Evolutionary conservation across 2,113 vertebrate species (phyloP).

Genomic region (Ceyx margarethae): DNA sequence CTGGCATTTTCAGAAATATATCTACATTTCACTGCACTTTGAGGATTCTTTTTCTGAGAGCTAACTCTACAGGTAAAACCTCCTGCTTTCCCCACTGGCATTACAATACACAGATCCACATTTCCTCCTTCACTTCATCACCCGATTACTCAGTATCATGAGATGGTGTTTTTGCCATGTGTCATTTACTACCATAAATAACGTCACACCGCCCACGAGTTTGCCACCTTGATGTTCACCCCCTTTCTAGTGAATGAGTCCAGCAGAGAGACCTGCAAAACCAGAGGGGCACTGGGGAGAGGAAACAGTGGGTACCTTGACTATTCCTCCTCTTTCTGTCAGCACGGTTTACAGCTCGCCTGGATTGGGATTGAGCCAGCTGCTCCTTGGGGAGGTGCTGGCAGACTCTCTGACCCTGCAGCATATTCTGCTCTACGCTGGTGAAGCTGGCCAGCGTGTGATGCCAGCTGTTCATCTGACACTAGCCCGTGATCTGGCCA

Average conservation of each 20-base stretch:
- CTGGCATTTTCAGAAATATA: neutral
- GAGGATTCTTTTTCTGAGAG: neutral
- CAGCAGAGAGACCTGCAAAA: neutral
- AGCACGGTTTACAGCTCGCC: neutral
- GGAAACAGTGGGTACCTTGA: neutral
- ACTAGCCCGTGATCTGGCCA: neutral
- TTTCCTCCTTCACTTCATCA: neutral
- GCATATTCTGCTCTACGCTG: neutral
- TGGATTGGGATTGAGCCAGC: neutral
- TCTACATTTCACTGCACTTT: neutral
- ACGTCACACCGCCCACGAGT: neutral
- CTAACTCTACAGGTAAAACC: neutral
- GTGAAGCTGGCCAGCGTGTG: rapidly evolving
- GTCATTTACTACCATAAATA: slow-evolving; percentile 27
- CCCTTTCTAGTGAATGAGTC: neutral
- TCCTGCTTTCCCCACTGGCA: neutral
- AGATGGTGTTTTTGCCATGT: neutral
- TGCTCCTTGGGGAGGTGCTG: slow-evolving; percentile 5
- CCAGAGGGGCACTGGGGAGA: neutral
- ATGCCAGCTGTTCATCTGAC: slow-evolving; percentile 21
- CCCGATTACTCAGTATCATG: slow-evolving; percentile 18
- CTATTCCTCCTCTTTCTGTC: neutral
- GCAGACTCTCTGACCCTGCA: neutral
- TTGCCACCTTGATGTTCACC: slow-evolving; percentile 4
- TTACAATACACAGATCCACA: neutral